Evolutionary conservation across 2,888 invertebrate species (phyloP), one percentile per base, ranked within the genome.

Genomic region (Plemyria rubiginata): DNA sequence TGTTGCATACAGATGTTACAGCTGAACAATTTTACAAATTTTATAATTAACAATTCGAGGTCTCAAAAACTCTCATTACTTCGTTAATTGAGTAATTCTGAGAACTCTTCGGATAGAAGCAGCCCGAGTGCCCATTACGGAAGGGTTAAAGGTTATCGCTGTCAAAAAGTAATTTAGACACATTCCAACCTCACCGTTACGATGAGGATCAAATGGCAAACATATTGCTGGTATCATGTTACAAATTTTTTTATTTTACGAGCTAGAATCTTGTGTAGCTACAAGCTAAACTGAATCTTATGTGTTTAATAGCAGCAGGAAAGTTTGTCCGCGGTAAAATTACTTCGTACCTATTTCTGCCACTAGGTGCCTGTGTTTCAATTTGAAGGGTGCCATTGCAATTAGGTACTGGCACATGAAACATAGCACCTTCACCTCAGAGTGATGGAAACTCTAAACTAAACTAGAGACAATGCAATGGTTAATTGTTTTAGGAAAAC

Each of bases 121-220:
- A 51, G 51, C 51, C 62, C 61, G 67, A 71, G 66, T 67, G 65
- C 56, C 68, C 63, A 67, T 72, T 70, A 70, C 57, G 65, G 50
- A 65, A 62, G 68, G 69, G 63, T 61, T 51, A 58, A 60, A 67
- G 64, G 67, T 70, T 70, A 70, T 71, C 57, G 67, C 68, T 68
- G 72, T 71, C 72, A 72, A 72, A 72, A 72, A 72, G 72, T 72
- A 67, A 72, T 72, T 72, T 68, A 66, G 65, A 61, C 66, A 63
- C 62, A 57, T 63, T 67, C 63, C 56, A 57, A 66, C 61, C 66
- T 54, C 54, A 52, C 55, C 59, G 60, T 56, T 61, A 67, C 43
- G 53, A 54, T 28, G 51, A 32, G 54, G 46, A 62, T 68, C 58
- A 45, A 61, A 60, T 59, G 51, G 48, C n/a, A 55, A 52, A 62